Evolutionary conservation across 53 echinoderm and acorn worm species (phyloP).

Genomic region (Paracentrotus lividus): DNA sequence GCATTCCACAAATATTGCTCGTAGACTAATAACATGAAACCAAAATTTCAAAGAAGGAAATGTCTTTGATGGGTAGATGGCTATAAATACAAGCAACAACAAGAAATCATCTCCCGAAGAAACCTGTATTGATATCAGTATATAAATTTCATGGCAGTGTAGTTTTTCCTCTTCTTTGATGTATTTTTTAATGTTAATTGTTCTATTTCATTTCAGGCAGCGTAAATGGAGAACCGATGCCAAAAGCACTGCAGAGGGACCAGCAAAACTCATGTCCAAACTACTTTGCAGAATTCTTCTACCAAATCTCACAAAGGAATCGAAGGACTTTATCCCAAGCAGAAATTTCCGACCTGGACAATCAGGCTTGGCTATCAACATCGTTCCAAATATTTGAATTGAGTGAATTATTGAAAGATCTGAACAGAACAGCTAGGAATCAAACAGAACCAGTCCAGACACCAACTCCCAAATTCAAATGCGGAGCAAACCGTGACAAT

Average conservation of each 20-base stretch:
- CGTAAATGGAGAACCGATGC: neutral
- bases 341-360: neutral
- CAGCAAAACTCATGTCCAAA: slow-evolving; percentile 36
- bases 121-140: no score
- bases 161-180: neutral
- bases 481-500: neutral
- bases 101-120: no score
- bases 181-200: neutral
- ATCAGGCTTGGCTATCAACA: slow-evolving; percentile 33
- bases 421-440: neutral
- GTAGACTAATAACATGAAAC: no score
- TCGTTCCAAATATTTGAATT: slow-evolving; percentile 52
- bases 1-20: no score
- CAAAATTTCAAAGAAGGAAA: no score
- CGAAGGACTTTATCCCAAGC: neutral
- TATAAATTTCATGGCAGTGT: no score
- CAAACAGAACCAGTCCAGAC: neutral
- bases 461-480: slow-evolving; percentile 50
- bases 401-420: slow-evolving; percentile 36
- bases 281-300: slow-evolving; percentile 56
- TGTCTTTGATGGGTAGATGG: no score
- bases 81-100: no score
- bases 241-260: neutral
- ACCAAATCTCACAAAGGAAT: slow-evolving; percentile 46
- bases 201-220: neutral